Evolutionary conservation across 1,140 invertebrate species (phyloP).

Genomic region (Anadara kagoshimensis): DNA sequence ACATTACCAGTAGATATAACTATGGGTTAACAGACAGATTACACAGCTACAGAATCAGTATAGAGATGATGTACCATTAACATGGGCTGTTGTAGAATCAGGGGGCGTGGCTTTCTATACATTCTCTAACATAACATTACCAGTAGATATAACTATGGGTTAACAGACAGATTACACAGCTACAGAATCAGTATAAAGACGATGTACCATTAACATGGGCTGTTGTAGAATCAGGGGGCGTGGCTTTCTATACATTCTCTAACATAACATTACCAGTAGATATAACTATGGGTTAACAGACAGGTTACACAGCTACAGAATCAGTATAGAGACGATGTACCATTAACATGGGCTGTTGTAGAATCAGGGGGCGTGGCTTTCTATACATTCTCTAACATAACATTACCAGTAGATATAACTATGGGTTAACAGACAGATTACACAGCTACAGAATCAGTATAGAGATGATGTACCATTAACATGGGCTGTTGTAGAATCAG

Average conservation of each 20-base stretch:
- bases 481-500: conserved; percentile 65
- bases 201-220: conserved; percentile 62
- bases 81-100: conserved; percentile 65
- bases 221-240: conserved; percentile 64
- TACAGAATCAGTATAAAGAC: conserved; percentile 35
- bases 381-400: conserved; percentile 29
- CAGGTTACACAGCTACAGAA: neutral
- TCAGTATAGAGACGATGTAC: conserved; percentile 47
- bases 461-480: conserved; percentile 57
- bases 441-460: neutral
- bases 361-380: conserved; percentile 67
- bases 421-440: no score
- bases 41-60: neutral
- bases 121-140: conserved; percentile 1
- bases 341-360: conserved; percentile 65
- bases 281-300: no score
- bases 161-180: no score
- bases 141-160: neutral
- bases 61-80: conserved; percentile 55
- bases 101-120: conserved; percentile 66
- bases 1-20: neutral
- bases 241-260: conserved; percentile 57
- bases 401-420: neutral
- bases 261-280: neutral
- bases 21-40: no score